phyloP scores from a whole-genome alignment of 2,888 invertebrate species.

The Trilocha varians region DNA sequence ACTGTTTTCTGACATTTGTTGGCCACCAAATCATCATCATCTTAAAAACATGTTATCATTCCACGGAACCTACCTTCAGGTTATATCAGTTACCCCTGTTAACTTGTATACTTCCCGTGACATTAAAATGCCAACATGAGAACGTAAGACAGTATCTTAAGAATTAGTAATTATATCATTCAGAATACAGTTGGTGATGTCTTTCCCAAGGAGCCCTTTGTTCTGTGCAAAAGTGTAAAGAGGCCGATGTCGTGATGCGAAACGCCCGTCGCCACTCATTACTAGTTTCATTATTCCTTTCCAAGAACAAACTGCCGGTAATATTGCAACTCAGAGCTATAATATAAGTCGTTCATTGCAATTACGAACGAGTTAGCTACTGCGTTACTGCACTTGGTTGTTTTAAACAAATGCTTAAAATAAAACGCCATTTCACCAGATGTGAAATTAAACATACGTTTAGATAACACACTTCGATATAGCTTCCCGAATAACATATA shows the following conservation, averaged over 20 bases:
- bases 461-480: neutral
- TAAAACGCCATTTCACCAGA: neutral
- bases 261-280: slow-evolving; percentile 27
- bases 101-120: too few species aligned
- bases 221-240: slow-evolving; percentile 28
- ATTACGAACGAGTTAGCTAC: slow-evolving; percentile 24
- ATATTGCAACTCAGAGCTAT: slow-evolving; percentile 27
- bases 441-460: too few species aligned
- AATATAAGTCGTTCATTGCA: slow-evolving; percentile 21
- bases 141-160: too few species aligned
- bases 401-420: too few species aligned
- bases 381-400: slow-evolving; percentile 9
- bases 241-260: slow-evolving; percentile 33
- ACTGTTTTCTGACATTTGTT: too few species aligned
- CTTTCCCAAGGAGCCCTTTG: slow-evolving; percentile 33
- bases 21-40: too few species aligned
- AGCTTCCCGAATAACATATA: neutral
- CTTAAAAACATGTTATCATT: too few species aligned
- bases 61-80: too few species aligned
- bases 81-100: too few species aligned
- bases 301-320: slow-evolving; percentile 34
- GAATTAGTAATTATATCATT: too few species aligned
- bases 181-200: neutral
- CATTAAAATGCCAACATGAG: too few species aligned
- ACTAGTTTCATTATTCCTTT: slow-evolving; percentile 38